A percentile compares a stretch with the other conserved stretches of the same genome.
These are phyloP conservation scores for Abscondita cerata DNA, from an alignment of 2,888 invertebrate species.

Conservation along the genomic window DNA sequence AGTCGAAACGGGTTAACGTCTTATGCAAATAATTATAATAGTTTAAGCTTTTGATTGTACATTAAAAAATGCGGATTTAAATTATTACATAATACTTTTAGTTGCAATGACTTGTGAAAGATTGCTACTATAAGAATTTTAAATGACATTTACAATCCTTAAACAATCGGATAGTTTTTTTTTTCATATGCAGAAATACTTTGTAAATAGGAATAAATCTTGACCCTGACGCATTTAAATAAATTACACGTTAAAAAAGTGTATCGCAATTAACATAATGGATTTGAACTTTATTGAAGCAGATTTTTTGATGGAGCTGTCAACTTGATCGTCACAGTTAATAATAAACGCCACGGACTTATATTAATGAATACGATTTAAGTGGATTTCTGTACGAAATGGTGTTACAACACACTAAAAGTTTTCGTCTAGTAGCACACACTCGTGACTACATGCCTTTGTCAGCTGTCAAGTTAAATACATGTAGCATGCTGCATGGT, in stretches of 20 bases:
- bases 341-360: constrained; percentile 7
- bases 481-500: constrained; percentile 32
- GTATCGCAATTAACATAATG: constrained; percentile 1
- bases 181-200: no score
- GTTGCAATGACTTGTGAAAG: no score
- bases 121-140: no score
- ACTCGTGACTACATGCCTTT: constrained; percentile 32
- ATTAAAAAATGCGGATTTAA: no score
- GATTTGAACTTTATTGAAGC: constrained; percentile 1
- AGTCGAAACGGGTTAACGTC: no score
- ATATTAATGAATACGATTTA: constrained; percentile 10
- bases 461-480: constrained; percentile 36
- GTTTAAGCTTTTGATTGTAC: no score
- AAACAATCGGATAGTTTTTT: no score
- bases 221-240: background rate
- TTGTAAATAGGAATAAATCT: background rate
- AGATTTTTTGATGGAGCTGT: constrained; percentile 3
- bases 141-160: no score
- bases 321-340: constrained; percentile 10
- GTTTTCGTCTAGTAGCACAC: constrained; percentile 26
- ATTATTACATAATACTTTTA: no score
- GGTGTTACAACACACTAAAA: constrained; percentile 26
- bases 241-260: background rate
- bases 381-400: constrained; percentile 1
- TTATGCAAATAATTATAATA: no score